A percentile compares a stretch with the other conserved stretches of the same genome.
Evolutionary conservation across 2,888 invertebrate species (phyloP).

Genomic region (Rhagophthalmus giganteus): DNA sequence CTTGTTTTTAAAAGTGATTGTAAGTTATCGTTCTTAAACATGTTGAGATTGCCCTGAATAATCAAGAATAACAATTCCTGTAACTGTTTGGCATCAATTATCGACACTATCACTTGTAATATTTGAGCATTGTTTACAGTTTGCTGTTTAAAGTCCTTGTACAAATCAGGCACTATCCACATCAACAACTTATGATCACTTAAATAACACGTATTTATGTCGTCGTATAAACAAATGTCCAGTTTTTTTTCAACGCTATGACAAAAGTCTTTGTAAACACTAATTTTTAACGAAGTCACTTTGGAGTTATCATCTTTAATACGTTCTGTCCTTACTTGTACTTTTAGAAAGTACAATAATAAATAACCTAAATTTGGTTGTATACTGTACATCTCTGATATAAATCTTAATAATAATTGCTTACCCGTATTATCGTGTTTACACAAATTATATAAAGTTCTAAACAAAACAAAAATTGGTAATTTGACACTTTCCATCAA

Average conservation of each 20-base stretch:
- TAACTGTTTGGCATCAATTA: slow-evolving; percentile 86
- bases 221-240: slow-evolving; percentile 73
- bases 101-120: slow-evolving; percentile 85
- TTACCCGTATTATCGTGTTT: slow-evolving; percentile 76
- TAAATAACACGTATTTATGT: slow-evolving; percentile 86
- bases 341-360: slow-evolving; percentile 87
- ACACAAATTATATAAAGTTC: slow-evolving; percentile 72
- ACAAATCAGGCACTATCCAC: slow-evolving; percentile 91
- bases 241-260: slow-evolving; percentile 73
- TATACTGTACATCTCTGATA: slow-evolving; percentile 76
- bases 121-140: slow-evolving; percentile 87
- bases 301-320: slow-evolving; percentile 57
- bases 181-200: slow-evolving; percentile 87
- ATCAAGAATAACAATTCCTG: slow-evolving; percentile 90
- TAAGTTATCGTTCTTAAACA: slow-evolving; percentile 79
- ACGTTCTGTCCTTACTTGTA: slow-evolving; percentile 63
- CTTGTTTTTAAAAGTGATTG: slow-evolving; percentile 78
- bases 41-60: slow-evolving; percentile 82
- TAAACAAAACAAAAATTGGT: slow-evolving; percentile 83
- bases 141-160: slow-evolving; percentile 84
- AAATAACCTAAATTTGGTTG: slow-evolving; percentile 81
- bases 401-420: slow-evolving; percentile 71
- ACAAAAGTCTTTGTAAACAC: slow-evolving; percentile 88
- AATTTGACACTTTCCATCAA: slow-evolving; percentile 76
- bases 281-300: slow-evolving; percentile 72